Base-by-base conservation (phyloP, 2,797 vertebrate genomes). In the Enteromius mattozi region DNA sequence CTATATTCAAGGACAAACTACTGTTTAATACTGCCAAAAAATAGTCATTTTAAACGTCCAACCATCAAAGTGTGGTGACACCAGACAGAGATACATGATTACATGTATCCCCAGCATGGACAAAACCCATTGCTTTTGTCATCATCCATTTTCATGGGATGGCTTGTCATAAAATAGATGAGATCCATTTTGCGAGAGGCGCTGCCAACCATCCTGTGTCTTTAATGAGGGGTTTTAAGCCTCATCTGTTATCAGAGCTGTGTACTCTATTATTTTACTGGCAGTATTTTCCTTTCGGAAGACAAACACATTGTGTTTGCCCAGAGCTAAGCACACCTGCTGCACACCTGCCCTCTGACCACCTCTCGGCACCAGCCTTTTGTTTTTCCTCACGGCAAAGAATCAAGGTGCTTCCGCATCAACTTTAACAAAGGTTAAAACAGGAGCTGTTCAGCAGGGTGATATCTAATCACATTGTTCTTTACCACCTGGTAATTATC, bases 301-400 rank as follows among this genome's bases (percentile, higher is more conserved):
- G 92, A 94, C 95, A 95, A 96, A 95, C 95, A 95, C 88, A 68
- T 87, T 47, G 82, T 97, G 95, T 97, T 97, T 97, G 93, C 94
- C 88, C 91, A 96, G 91, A 93, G 94, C 94, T 92, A 91, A 91
- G 89, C 93, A 93, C 96, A 96, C 95, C 96, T 96, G 96, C 93
- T 93, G 90, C 92, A 93, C 96, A 97, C 96, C 96, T 97, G 96
- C 91, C 93, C 85, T 82, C 86, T 24, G 89, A 77, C 84, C 89
- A 88, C 84, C 91, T 82, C 90, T 66, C 87, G 16, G 85, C 80
- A 88, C 82, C 42, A 85, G 80, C 86, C 92, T 93, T 93, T 94
- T 94, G 92, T 94, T 91, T 87, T 90, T 85, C 82, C 88, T 85
- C 81, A 85, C 84, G 65, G 68, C 80, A 84, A 86, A 84, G 65